These are phyloP conservation scores for Hydractinia echinata DNA, from an alignment of 30 jellyfish, hydroid and myxozoan species.

Conservation along the genomic window DNA sequence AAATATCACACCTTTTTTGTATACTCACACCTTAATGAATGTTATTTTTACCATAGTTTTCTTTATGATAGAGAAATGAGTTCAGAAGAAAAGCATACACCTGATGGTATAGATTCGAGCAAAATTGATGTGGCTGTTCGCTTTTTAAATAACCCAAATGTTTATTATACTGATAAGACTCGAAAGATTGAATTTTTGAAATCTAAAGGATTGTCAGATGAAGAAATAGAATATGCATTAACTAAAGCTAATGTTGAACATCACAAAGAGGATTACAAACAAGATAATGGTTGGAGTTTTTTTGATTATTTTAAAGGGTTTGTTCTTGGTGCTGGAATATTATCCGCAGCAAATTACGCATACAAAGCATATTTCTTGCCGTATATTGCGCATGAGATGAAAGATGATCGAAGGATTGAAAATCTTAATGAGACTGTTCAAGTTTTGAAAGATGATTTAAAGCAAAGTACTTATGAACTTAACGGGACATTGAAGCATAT, in stretches of 20 bases:
- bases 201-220: slow-evolving; percentile 20
- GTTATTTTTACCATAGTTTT: too few species aligned
- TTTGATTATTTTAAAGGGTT: slow-evolving; percentile 24
- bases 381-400: slow-evolving; percentile 37
- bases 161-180: slow-evolving; percentile 1
- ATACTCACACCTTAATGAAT: too few species aligned
- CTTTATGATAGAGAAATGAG: too few species aligned
- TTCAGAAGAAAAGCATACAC: too few species aligned
- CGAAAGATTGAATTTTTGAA: slow-evolving; percentile 15
- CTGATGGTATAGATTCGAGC: slow-evolving; percentile 6
- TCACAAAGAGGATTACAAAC: background rate
- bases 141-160: slow-evolving; percentile 28
- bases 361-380: slow-evolving; percentile 31
- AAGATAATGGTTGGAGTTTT: slow-evolving; percentile 11
- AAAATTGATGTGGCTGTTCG: slow-evolving; percentile 38
- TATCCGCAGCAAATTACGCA: slow-evolving; percentile 37
- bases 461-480: slow-evolving; percentile 31
- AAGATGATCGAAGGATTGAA: slow-evolving; percentile 37
- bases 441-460: slow-evolving; percentile 21
- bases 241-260: background rate
- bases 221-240: slow-evolving; percentile 15
- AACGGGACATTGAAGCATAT: slow-evolving; percentile 20
- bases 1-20: too few species aligned
- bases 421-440: slow-evolving; percentile 21
- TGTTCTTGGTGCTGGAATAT: slow-evolving; percentile 30